Base-by-base conservation (phyloP, 2,797 vertebrate species). In the Rhinoraja longicauda region DNA sequence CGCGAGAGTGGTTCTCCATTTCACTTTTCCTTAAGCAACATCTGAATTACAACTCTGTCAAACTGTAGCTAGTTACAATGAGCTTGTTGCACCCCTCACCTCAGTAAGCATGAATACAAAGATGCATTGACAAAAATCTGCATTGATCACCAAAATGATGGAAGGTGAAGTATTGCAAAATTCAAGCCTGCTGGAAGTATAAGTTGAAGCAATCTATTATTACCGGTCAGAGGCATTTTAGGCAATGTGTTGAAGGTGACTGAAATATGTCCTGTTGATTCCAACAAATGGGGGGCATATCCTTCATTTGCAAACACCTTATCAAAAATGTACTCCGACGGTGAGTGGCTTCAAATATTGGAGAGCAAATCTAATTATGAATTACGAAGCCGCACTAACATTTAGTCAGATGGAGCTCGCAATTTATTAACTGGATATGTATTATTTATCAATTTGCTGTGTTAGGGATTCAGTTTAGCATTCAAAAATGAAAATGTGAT, bases 311-410 rank as follows among this genome's bases (percentile, higher is more conserved):
- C 67, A 91, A 72, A 91, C 90, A 72, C 39, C 67, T 92, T 29
- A 73, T 29, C 26, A 26, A 53, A 92, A 75, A 92, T 75, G 26
- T 92, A 75, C 39, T 75, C 45, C 90, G 39, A 19, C 45, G 15
- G 24, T n/a, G n/a, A 26, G 70, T 92, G n/a, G 70, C 70, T 92
- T 92, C 90, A 92, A 75, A 92, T 92, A 92, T 75, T 92, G 64
- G 70, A 92, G 39, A 75, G 39, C 70, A 92, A 57, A 92, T 92
- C 90, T 92, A 73, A 92, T 92, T 92, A 92, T 73, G 90, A 92
- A 53, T 75, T n/a, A 75, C 90, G 57, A 75, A 70, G 45, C 90
- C 19, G 90, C 90, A 73, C 45, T 75, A 92, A 92, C 90, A 92
- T 92, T 39, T 75, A 73, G 90, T 73, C 21, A 75, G 90, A 92